Evolutionary conservation across 2,113 vertebrate genomes (phyloP).

Genomic region (Tichodroma muraria): DNA sequence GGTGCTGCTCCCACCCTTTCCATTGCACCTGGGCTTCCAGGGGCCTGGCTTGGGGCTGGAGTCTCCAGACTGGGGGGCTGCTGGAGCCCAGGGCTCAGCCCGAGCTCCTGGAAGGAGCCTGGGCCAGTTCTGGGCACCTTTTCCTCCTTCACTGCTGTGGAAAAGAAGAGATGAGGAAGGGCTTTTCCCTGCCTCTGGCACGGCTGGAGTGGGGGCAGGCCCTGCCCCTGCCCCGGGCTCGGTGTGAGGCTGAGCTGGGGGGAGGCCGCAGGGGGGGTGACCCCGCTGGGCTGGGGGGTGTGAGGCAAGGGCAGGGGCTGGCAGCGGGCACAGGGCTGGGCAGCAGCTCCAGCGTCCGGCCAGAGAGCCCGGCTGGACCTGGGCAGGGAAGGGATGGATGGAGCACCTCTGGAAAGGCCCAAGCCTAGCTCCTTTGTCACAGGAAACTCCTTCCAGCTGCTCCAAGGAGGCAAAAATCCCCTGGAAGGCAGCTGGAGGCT

Average conservation of each 20-base stretch:
- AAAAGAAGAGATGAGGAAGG: background rate
- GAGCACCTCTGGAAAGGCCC: background rate
- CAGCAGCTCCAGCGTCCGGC: too few species aligned
- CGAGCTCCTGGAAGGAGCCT: too few species aligned
- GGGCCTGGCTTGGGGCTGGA: too few species aligned
- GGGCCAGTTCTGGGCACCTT: background rate
- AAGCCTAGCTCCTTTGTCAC: accelerated
- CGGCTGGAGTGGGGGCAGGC: background rate
- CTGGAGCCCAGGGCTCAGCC: too few species aligned
- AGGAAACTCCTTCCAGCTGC: background rate
- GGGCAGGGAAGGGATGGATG: too few species aligned
- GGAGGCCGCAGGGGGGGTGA: background rate
- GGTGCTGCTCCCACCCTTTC: background rate
- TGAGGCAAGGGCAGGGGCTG: too few species aligned
- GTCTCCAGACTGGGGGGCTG: too few species aligned
- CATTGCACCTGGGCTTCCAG: background rate
- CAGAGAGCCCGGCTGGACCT: too few species aligned
- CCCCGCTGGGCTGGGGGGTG: background rate
- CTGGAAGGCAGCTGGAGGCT: accelerated
- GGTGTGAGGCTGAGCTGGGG: background rate
- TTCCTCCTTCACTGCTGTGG: background rate
- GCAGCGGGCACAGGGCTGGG: too few species aligned
- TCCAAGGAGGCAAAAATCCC: background rate
- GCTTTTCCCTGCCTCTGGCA: background rate
- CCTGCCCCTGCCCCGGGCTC: background rate